Evolutionary conservation across 2,888 invertebrate genomes (phyloP), one percentile per base, ranked within the genome.

Genomic region (Leucophenga montana): DNA sequence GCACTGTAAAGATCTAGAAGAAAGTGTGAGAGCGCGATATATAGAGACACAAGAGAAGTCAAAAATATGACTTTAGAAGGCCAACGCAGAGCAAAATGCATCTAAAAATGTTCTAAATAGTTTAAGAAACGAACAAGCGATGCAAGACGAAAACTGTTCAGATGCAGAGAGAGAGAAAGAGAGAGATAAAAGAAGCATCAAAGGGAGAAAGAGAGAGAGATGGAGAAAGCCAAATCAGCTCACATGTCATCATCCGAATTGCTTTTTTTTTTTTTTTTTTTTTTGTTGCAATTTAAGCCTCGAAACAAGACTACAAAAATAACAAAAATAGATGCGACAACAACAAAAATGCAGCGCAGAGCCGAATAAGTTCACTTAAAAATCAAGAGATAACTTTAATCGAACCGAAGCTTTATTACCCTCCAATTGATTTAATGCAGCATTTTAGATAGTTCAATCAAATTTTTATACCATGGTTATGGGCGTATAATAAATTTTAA

Each of bases 41-140:
- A 8, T 8, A 27, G 39, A 5, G 39, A 5, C 39, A 39, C 1
- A 27, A 27, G 27, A 27, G 4, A 4, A 27, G 27, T 27, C 39
- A 8, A 39, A 8, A 39, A 39, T 1, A 39, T 46, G 31, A 57
- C 62, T 46, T 13, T 44, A 46, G 62, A 46, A 62, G 46, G 44
- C 62, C 62, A 62, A 62, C 62, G 22, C 13, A 16, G 46, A 18
- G 20, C 14, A n/a, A 33, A 67, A 69, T 68, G 66, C 70, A 70
- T 66, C 72, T 72, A 72, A 70, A 72, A 72, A 68, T 68, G 66
- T 72, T 70, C 69, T 54, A 59, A 62, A 46, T n/a, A 39, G 39
- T 14, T 16, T n/a, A 8, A 39, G 16, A 50, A 8, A 1, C 39
- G 13, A 39, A 61, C 16, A 61, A 64, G 68, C 44, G 9, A 3